phyloP scores from a whole-genome alignment of 2,888 invertebrate genomes.

The Scelioninae gen. 2 region DNA sequence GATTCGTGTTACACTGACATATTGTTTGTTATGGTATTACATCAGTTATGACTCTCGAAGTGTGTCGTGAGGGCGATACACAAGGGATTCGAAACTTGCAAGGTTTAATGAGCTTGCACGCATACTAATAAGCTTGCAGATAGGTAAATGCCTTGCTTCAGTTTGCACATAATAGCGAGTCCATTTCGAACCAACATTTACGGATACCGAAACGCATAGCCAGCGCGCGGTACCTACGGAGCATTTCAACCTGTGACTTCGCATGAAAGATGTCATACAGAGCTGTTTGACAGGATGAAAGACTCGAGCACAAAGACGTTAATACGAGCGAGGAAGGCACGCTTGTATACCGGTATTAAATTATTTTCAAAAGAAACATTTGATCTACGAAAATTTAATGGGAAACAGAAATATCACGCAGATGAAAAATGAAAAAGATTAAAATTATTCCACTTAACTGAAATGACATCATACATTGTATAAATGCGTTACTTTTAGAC shows the following conservation, averaged over 20 bases:
- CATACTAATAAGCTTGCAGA: constrained; percentile 74
- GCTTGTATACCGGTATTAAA: neutral
- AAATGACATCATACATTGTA: too few relatives aligned
- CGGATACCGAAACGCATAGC: constrained; percentile 39
- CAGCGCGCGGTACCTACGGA: constrained; percentile 14
- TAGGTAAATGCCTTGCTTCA: constrained; percentile 72
- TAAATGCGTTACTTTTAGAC: too few relatives aligned
- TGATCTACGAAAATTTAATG: neutral
- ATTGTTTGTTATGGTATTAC: constrained; percentile 51
- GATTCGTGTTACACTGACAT: constrained; percentile 42
- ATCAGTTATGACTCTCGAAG: constrained; percentile 50
- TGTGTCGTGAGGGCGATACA: constrained; percentile 72
- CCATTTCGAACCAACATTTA: constrained; percentile 66
- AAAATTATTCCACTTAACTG: too few relatives aligned
- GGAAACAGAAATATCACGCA: too few relatives aligned
- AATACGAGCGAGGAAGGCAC: constrained; percentile 16
- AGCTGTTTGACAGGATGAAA: constrained; percentile 13
- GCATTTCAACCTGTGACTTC: constrained; percentile 31
- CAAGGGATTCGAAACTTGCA: constrained; percentile 72
- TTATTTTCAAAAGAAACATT: neutral
- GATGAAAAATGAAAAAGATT: too few relatives aligned
- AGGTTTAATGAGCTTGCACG: constrained; percentile 72
- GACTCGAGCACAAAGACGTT: constrained; percentile 29
- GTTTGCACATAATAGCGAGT: constrained; percentile 73
- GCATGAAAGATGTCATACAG: constrained; percentile 32